phyloP scores from a whole-genome alignment of 1,140 invertebrate species.

The Aphelinus certus region DNA sequence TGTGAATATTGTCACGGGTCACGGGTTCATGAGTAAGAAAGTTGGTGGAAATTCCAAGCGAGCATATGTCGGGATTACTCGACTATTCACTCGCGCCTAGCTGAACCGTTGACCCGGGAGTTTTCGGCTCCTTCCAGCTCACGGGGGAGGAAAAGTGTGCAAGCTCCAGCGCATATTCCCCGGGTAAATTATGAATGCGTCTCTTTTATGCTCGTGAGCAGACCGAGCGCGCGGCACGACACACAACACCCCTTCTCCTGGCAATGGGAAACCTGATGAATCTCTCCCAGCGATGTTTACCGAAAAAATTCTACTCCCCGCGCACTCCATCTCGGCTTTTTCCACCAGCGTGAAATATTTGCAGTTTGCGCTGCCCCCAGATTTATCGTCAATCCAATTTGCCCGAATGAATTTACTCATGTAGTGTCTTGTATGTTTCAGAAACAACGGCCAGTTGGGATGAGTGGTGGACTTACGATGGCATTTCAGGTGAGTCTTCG shows the following conservation, averaged over 20 bases:
- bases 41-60: slow-evolving; percentile 1
- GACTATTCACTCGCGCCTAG: slow-evolving; percentile 8
- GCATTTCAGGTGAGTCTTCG: slow-evolving; percentile 70
- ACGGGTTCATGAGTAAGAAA: not conserved
- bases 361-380: too few species aligned
- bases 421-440: slow-evolving; percentile 53
- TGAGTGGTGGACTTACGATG: slow-evolving; percentile 77
- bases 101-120: not conserved
- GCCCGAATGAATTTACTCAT: not conserved
- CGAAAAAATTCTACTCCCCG: slow-evolving; percentile 2
- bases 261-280: slow-evolving; percentile 2
- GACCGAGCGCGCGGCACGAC: not conserved
- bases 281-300: slow-evolving; percentile 5
- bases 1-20: too few species aligned
- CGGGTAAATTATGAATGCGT: slow-evolving; percentile 23
- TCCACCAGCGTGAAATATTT: too few species aligned
- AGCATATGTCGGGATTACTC: slow-evolving; percentile 8
- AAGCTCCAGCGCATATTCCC: not conserved
- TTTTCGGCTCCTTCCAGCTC: not conserved
- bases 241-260: not conserved
- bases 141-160: not conserved
- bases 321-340: not conserved
- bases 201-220: not conserved
- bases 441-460: slow-evolving; percentile 70
- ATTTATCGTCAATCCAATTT: too few species aligned